These are phyloP conservation scores for Geotrypetes seraphini DNA, from an alignment of 2,797 vertebrate genomes.

Conservation along the genomic window DNA sequence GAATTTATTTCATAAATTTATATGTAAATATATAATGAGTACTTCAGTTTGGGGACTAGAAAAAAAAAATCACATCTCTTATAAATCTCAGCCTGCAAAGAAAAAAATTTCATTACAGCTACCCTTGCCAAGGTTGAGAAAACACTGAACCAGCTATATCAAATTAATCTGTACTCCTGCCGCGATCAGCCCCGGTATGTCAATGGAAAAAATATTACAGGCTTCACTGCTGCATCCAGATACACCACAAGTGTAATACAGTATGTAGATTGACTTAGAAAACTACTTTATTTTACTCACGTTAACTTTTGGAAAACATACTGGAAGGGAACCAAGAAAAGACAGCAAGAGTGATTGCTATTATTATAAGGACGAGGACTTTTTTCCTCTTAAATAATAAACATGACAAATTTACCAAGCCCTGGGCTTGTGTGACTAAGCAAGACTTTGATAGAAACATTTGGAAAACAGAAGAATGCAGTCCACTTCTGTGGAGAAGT, in stretches of 20 bases:
- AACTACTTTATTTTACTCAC: too few species aligned
- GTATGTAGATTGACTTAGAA: too few species aligned
- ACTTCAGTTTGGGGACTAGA: neutral
- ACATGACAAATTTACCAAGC: constrained; percentile 4
- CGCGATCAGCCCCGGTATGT: constrained; percentile 52
- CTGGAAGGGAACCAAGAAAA: constrained; percentile 20
- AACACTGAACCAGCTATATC: constrained; percentile 49
- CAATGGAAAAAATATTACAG: constrained; percentile 6
- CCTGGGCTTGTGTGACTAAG: too few species aligned
- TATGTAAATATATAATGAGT: constrained; percentile 40
- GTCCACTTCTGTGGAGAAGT: too few species aligned
- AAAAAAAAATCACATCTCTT: constrained; percentile 16
- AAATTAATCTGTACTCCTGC: constrained; percentile 60
- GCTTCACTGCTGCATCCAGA: constrained; percentile 5
- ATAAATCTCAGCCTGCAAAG: too few species aligned
- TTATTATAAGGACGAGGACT: constrained; percentile 7
- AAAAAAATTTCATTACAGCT: constrained; percentile 40
- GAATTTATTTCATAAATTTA: constrained; percentile 32
- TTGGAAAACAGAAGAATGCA: too few species aligned
- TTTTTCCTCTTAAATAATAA: constrained; percentile 3
- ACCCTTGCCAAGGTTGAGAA: constrained; percentile 32
- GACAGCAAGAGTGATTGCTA: constrained; percentile 8
- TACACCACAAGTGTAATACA: too few species aligned
- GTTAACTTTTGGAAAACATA: too few species aligned
- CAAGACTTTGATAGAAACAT: too few species aligned